phyloP scores from a whole-genome alignment of 1,140 invertebrate species.

The Polyergus mexicanus region DNA sequence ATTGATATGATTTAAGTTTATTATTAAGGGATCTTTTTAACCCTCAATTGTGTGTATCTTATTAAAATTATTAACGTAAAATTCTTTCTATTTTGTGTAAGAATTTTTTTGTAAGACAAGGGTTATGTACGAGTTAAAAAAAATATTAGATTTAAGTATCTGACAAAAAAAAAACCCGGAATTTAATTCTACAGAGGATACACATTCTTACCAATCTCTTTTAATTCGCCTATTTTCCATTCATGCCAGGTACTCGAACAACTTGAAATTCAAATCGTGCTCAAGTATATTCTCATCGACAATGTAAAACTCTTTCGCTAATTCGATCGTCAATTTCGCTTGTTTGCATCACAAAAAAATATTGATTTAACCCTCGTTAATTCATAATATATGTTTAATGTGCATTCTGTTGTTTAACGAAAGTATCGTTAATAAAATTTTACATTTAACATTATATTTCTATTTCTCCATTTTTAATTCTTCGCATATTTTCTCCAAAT shows the following conservation, averaged over 20 bases:
- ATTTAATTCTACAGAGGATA: slow-evolving; percentile 44
- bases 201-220: slow-evolving; percentile 42
- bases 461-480: too few species aligned
- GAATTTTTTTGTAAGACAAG: neutral
- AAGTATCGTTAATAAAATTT: slow-evolving; percentile 1
- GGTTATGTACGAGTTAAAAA: neutral
- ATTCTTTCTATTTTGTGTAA: too few species aligned
- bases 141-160: neutral
- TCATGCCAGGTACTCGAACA: slow-evolving; percentile 48
- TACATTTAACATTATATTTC: neutral
- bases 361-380: slow-evolving; percentile 27
- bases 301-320: slow-evolving; percentile 55
- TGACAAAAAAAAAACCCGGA: neutral
- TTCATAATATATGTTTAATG: slow-evolving; percentile 25
- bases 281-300: slow-evolving; percentile 59
- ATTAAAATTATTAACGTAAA: too few species aligned
- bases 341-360: slow-evolving; percentile 51
- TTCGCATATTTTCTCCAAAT: neutral
- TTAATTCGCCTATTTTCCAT: slow-evolving; percentile 63
- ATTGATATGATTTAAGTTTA: neutral
- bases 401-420: neutral
- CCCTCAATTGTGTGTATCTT: neutral
- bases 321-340: slow-evolving; percentile 52
- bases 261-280: slow-evolving; percentile 59
- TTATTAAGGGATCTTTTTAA: neutral